A percentile compares a stretch with the other conserved stretches of the same genome.
phyloP scores from a whole-genome alignment of 2,113 vertebrate genomes.

The Chrysemys picta region DNA sequence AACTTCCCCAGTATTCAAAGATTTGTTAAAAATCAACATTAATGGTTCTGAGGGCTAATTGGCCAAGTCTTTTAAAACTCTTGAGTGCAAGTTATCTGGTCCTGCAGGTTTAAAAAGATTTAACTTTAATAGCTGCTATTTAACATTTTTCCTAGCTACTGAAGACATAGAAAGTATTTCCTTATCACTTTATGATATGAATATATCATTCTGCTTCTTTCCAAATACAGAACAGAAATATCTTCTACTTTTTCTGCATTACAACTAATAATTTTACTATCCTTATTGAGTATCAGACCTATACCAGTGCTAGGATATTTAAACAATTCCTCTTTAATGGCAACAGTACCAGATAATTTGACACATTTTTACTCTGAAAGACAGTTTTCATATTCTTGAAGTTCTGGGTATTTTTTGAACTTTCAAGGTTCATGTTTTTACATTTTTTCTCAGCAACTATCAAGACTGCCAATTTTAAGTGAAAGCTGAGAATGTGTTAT shows the following conservation, averaged over 20 bases:
- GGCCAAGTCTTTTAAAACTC: background rate
- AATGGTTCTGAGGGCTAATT: background rate
- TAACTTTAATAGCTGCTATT: background rate
- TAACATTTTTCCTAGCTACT: background rate
- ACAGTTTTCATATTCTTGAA: background rate
- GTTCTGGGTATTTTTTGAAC: background rate
- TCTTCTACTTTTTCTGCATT: background rate
- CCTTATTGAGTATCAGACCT: background rate
- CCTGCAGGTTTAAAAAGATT: background rate
- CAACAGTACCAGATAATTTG: background rate
- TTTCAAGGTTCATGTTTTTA: background rate
- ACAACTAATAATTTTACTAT: background rate
- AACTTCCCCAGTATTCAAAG: background rate
- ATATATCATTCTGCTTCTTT: background rate
- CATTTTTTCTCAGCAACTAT: background rate
- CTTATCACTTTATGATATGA: fast-evolving
- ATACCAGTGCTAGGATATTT: background rate
- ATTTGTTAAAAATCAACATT: background rate
- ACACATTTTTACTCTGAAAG: background rate
- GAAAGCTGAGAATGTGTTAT: background rate
- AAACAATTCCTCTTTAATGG: background rate
- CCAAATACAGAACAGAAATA: background rate
- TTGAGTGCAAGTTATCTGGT: background rate
- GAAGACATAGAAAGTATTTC: background rate
- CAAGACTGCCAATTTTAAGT: background rate